These are phyloP conservation scores for Stenotaenia linearis DNA, from an alignment of 2,888 invertebrate genomes.

Conservation along the genomic window DNA sequence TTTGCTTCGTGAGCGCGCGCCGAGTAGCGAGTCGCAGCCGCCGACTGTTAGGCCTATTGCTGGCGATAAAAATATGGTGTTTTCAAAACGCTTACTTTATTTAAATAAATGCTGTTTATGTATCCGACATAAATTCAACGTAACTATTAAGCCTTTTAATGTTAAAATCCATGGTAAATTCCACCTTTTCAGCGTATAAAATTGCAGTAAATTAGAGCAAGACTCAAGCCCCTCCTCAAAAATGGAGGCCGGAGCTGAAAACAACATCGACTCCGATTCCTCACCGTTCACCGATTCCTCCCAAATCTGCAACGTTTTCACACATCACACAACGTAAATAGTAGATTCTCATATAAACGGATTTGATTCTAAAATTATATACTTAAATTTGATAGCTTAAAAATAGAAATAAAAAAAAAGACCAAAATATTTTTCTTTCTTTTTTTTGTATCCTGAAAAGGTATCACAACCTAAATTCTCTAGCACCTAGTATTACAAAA, in stretches of 20 bases:
- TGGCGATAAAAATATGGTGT: background rate
- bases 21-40: background rate
- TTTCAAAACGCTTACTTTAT: background rate
- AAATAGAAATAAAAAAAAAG: background rate
- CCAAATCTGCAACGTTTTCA: background rate
- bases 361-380: background rate
- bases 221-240: conserved; percentile 24
- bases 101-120: background rate
- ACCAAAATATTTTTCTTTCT: background rate
- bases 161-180: background rate
- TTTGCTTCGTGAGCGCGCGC: background rate
- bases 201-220: conserved; percentile 17
- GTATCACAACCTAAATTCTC: background rate
- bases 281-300: background rate
- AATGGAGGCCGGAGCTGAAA: background rate
- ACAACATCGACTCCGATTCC: background rate
- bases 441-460: background rate
- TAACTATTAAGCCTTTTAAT: background rate
- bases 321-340: background rate
- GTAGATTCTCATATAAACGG: background rate
- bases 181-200: background rate
- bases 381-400: background rate
- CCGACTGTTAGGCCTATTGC: background rate
- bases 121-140: background rate
- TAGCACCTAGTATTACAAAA: background rate